These are phyloP conservation scores for Elanus axillaris DNA, from an alignment of 2,113 vertebrate genomes.

Conservation along the genomic window DNA sequence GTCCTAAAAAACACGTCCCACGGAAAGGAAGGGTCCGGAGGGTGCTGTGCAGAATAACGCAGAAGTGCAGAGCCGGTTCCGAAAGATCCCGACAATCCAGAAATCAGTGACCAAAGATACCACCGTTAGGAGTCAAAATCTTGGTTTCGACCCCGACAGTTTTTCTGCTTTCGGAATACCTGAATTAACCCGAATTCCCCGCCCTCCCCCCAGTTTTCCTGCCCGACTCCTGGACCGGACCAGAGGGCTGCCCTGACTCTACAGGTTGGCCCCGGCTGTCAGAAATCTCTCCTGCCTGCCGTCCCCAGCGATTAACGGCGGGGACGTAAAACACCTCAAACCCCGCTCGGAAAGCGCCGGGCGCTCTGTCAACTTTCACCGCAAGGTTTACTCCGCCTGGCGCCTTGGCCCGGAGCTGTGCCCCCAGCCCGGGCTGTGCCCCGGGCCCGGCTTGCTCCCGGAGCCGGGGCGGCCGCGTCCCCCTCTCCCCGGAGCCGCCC, in stretches of 20 bases:
- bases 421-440: too few relatives aligned
- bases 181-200: background rate
- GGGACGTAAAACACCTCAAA: background rate
- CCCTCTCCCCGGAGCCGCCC: too few relatives aligned
- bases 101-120: background rate
- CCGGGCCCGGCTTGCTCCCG: too few relatives aligned
- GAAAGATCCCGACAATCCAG: background rate
- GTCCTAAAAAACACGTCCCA: background rate
- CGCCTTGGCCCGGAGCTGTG: background rate
- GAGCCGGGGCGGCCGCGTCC: background rate
- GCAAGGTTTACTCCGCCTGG: background rate
- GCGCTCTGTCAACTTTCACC: background rate
- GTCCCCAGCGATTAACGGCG: background rate
- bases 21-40: background rate
- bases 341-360: background rate
- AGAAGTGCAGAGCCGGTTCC: fast-evolving
- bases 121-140: background rate
- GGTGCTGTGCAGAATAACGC: background rate
- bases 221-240: background rate
- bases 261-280: background rate
- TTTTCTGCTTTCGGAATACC: background rate
- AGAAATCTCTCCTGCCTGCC: background rate
- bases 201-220: background rate
- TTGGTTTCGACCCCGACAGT: background rate
- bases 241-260: background rate